These are phyloP conservation scores for Hemistola chrysoprasaria DNA, from an alignment of 2,888 invertebrate genomes.

Conservation along the genomic window DNA sequence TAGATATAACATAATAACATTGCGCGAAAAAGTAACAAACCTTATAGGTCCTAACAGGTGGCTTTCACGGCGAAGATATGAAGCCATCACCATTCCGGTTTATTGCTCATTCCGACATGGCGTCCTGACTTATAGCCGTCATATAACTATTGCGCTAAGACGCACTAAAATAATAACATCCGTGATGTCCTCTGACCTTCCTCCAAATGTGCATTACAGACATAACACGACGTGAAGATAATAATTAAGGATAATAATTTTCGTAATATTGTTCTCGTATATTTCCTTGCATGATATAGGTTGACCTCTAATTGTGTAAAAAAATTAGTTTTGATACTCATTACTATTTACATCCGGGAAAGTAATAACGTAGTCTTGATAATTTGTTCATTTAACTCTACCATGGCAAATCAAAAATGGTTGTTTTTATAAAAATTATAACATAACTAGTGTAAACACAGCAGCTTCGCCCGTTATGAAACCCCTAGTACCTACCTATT, in stretches of 20 bases:
- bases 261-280: conserved; percentile 17
- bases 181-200: conserved; percentile 5
- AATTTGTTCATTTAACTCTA: no score
- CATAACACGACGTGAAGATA: neutral
- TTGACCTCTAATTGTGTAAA: no score
- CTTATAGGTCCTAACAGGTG: conserved; percentile 39
- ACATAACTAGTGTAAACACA: no score
- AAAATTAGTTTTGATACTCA: no score
- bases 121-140: conserved; percentile 37
- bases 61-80: conserved; percentile 35
- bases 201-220: neutral
- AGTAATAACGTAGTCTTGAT: no score
- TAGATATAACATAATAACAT: conserved; percentile 2
- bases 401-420: no score
- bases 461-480: no score
- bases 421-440: no score
- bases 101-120: conserved; percentile 44
- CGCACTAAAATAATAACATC: conserved; percentile 27
- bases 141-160: conserved; percentile 34
- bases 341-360: no score
- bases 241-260: neutral
- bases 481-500: no score
- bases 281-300: no score
- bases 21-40: conserved; percentile 6
- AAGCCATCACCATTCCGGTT: conserved; percentile 38